A percentile compares a stretch with the other conserved stretches of the same genome.
These are phyloP conservation scores for Staurois parvus DNA, from an alignment of 2,797 vertebrate genomes.

Conservation along the genomic window DNA sequence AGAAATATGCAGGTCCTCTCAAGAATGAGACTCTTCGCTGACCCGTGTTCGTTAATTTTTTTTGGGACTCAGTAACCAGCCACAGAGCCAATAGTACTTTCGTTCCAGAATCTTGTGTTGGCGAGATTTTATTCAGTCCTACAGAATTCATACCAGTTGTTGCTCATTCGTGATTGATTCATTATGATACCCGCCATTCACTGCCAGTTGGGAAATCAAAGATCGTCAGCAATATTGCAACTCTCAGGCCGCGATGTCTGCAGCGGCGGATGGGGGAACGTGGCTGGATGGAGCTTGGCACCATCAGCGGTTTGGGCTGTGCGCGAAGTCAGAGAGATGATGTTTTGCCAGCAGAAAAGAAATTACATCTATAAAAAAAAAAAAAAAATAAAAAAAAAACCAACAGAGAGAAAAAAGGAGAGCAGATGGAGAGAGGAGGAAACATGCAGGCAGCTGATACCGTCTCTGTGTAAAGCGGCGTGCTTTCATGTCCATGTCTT, in stretches of 20 bases:
- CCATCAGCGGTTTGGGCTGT: not conserved
- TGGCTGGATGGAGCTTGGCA: not conserved
- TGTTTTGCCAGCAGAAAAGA: not conserved
- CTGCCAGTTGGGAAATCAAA: not conserved
- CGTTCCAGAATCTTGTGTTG: too few relatives aligned
- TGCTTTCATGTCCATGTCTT: not conserved
- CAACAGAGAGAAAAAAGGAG: not conserved
- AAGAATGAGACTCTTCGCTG: too few relatives aligned
- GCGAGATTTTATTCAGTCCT: too few relatives aligned
- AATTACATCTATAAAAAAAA: not conserved
- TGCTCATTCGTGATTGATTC: not conserved
- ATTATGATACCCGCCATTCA: not conserved
- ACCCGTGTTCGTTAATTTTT: too few relatives aligned
- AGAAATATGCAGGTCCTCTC: too few relatives aligned
- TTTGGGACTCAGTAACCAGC: too few relatives aligned
- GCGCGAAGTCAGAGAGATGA: not conserved
- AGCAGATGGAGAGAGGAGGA: constrained; percentile 5
- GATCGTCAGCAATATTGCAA: not conserved
- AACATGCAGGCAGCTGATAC: not conserved
- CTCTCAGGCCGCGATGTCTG: not conserved
- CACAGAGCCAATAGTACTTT: too few relatives aligned
- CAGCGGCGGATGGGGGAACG: not conserved
- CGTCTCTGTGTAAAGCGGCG: not conserved
- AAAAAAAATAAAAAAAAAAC: constrained; percentile 1
- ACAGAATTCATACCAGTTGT: too few relatives aligned